A percentile compares a stretch with the other conserved stretches of the same genome.
Evolutionary conservation across 1,140 invertebrate species (phyloP).

Genomic region (Aphelinus atriplicis): DNA sequence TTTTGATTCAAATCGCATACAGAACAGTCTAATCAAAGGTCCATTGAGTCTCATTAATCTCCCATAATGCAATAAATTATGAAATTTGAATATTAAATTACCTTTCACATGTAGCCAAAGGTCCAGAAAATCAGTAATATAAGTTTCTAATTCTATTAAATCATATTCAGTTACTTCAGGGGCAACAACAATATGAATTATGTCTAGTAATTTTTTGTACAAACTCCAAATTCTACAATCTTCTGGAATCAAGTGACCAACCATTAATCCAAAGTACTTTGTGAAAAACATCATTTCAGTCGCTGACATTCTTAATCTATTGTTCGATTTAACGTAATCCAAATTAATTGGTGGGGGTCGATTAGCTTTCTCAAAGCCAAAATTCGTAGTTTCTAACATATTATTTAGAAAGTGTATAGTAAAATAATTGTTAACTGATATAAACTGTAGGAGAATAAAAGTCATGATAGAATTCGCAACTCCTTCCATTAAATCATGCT

Average conservation of each 20-base stretch:
- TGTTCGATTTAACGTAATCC: constrained; percentile 34
- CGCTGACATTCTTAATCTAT: constrained; percentile 41
- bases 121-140: too few species aligned
- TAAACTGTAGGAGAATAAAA: background rate
- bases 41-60: too few species aligned
- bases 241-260: constrained; percentile 44
- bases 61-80: too few species aligned
- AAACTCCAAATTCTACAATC: constrained; percentile 40
- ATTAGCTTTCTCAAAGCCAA: constrained; percentile 6
- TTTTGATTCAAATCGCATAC: too few species aligned
- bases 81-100: too few species aligned
- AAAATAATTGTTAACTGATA: background rate
- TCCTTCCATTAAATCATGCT: constrained; percentile 37
- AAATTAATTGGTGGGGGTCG: background rate
- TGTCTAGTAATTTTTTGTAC: constrained; percentile 39
- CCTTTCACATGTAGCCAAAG: too few species aligned
- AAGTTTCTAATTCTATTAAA: too few species aligned
- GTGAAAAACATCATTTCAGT: constrained; percentile 46
- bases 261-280: constrained; percentile 45
- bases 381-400: constrained; percentile 13
- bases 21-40: too few species aligned
- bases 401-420: constrained; percentile 18
- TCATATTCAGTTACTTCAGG: constrained; percentile 1
- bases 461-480: constrained; percentile 15
- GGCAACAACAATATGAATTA: constrained; percentile 41